Conservation (phyloP, 2,113 vertebrate species). For the Manacus vitellinus region DNA sequence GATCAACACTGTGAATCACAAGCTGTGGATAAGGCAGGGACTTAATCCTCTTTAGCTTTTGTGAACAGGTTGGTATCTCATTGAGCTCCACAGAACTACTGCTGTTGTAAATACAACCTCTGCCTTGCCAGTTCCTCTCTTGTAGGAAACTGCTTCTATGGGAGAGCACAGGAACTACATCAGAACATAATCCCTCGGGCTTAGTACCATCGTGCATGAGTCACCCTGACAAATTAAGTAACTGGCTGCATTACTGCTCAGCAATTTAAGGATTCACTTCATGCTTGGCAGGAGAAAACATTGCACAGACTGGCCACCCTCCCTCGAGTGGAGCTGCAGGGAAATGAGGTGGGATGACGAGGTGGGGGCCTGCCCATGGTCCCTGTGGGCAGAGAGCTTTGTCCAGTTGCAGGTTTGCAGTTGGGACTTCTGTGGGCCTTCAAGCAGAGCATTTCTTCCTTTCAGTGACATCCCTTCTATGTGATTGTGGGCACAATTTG, state of each 20-base stretch:
- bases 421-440: background rate
- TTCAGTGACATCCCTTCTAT: background rate
- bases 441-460: background rate
- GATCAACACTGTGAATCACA: background rate
- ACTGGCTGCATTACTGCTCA: background rate
- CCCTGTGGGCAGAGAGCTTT: rapidly evolving
- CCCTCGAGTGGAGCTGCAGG: rapidly evolving
- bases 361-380: rapidly evolving
- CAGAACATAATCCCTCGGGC: background rate
- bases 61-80: background rate
- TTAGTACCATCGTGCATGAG: background rate
- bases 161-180: background rate
- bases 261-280: background rate
- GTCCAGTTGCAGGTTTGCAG: background rate
- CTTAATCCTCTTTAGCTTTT: slow-evolving; percentile 4
- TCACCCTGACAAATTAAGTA: slow-evolving; percentile 12
- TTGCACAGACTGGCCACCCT: background rate
- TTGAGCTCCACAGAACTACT: background rate
- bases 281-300: background rate
- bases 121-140: background rate
- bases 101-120: background rate
- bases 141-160: background rate
- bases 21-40: background rate
- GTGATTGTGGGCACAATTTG: background rate
- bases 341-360: rapidly evolving